Evolutionary conservation across 2,888 invertebrate species (phyloP).

Genomic region (Automeris io): DNA sequence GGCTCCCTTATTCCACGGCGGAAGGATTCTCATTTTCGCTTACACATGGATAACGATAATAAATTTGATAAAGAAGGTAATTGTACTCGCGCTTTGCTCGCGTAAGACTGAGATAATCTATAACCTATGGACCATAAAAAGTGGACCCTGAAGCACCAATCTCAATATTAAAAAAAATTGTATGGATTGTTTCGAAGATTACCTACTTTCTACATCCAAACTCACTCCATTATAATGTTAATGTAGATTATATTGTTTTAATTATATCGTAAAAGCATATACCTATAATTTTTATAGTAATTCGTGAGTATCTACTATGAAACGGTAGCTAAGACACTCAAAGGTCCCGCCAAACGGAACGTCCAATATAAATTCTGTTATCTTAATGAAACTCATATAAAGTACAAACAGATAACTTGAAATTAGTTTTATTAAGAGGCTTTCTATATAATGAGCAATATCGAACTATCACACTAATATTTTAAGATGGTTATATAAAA

Average conservation of each 20-base stretch:
- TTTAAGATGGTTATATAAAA: neutral
- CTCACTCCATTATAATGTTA: no score
- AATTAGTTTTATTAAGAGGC: conserved; percentile 52
- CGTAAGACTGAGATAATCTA: no score
- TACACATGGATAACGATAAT: neutral
- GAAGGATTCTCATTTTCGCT: neutral
- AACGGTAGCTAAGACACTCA: neutral
- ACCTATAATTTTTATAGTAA: conserved; percentile 9
- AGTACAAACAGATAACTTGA: conserved; percentile 45
- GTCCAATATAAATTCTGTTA: conserved; percentile 37
- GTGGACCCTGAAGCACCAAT: no score
- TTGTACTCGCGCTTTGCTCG: no score
- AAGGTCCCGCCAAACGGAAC: conserved; percentile 6
- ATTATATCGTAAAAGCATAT: neutral
- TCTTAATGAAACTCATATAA: conserved; percentile 49
- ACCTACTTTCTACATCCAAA: no score
- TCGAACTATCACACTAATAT: neutral
- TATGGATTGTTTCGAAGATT: no score
- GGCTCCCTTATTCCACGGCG: no score
- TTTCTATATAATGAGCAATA: conserved; percentile 18
- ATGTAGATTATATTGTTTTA: no score
- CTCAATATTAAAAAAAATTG: no score
- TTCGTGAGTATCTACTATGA: conserved; percentile 13
- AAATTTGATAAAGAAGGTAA: neutral
- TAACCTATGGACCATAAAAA: no score